These are phyloP conservation scores for Athalia cordata DNA, from an alignment of 2,888 invertebrate species.

Conservation along the genomic window DNA sequence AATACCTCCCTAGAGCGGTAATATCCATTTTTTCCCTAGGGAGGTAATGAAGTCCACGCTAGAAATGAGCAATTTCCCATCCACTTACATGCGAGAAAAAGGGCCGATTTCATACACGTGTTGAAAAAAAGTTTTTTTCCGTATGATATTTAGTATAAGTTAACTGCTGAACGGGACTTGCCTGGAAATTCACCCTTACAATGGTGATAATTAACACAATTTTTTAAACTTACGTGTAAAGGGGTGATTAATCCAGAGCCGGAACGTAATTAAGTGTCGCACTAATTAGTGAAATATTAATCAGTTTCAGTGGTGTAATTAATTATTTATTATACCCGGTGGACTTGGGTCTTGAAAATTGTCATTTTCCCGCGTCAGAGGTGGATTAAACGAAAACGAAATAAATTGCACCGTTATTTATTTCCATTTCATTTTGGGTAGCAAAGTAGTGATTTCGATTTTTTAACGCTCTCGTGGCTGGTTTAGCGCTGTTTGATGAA, in stretches of 20 bases:
- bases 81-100: too few relatives aligned
- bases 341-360: slow-evolving; percentile 40
- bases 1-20: too few relatives aligned
- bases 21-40: too few relatives aligned
- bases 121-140: slow-evolving; percentile 5
- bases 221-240: slow-evolving; percentile 44
- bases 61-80: too few relatives aligned
- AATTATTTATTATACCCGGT: slow-evolving; percentile 43
- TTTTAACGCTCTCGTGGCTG: slow-evolving; percentile 14
- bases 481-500: slow-evolving; percentile 35
- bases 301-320: slow-evolving; percentile 45
- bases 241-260: slow-evolving; percentile 39
- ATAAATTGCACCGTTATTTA: slow-evolving; percentile 42
- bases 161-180: slow-evolving; percentile 6
- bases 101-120: too few relatives aligned
- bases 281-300: slow-evolving; percentile 48
- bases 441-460: slow-evolving; percentile 43
- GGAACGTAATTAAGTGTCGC: slow-evolving; percentile 44
- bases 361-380: slow-evolving; percentile 29
- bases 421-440: slow-evolving; percentile 39
- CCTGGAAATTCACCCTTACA: slow-evolving; percentile 23
- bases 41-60: too few relatives aligned
- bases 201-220: slow-evolving; percentile 36
- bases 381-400: slow-evolving; percentile 40
- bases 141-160: slow-evolving; percentile 21